Evolutionary conservation across 2,113 vertebrate genomes (phyloP), one percentile per base, ranked within the genome.

Genomic region (Edolisoma coerulescens): DNA sequence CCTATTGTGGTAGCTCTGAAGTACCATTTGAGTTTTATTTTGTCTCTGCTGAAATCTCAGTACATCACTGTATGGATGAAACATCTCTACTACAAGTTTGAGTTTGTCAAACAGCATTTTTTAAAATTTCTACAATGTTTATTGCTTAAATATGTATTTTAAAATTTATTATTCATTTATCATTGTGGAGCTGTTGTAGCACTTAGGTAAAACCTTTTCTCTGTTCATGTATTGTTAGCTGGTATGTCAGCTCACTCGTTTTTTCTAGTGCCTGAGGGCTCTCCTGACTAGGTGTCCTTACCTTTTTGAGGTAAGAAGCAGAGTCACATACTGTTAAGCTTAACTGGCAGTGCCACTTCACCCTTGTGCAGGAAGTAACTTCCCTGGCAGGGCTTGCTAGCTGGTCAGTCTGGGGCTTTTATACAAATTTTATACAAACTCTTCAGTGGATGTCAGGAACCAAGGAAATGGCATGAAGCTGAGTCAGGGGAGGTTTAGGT

Each of bases 191-290:
- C 28, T 82, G 28, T 60, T 2, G 0, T 21, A 85, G 23, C 24
- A 35, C 19, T 77, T 61, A 20, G 0, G 3, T 61, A 42, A 74
- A 89, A 69, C 10, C 4, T 74, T 24, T 56, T 33, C 21, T 60
- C 24, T 52, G 5, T 57, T 84, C 26, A 26, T 0, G 0, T 67
- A 8, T n/a, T 49, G 13, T 81, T 50, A 47, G 11, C 33, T 84
- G 8, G 6, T 57, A 0, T 54, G 5, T 70, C 32, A 49, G 26
- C 11, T 79, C 1, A 0, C 1, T 35, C 3, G 28, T 57, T 69
- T 61, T 63, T 87, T 16, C 10, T 22, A 6, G 39, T 71, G 17
- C 56, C 11, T 0, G 0, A 24, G 67, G 42, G 28, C 18, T 52
- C 11, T 69, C 9, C 17, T 65, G 1, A 13, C 39, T 24, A 32